phyloP scores from a whole-genome alignment of 2,797 vertebrate genomes.

The Crocodylus rhombifer region DNA sequence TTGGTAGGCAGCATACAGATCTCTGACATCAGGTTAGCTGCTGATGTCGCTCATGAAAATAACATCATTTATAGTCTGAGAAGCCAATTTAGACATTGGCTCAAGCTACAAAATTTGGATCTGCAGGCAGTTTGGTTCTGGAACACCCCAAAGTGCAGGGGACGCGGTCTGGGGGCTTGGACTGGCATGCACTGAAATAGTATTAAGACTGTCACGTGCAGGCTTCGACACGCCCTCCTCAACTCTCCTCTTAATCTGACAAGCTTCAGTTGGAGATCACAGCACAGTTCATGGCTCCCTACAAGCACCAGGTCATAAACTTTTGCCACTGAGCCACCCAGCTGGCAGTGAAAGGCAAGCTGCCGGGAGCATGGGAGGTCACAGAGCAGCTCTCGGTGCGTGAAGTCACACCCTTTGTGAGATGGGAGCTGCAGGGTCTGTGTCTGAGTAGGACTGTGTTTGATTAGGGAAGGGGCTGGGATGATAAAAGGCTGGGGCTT shows the following conservation, averaged over 20 bases:
- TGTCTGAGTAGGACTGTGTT: background rate
- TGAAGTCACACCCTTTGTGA: too few species aligned
- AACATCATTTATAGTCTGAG: background rate
- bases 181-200: background rate
- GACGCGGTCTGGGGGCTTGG: background rate
- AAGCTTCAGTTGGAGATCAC: slow-evolving; percentile 55
- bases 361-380: background rate
- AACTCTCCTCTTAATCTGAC: slow-evolving; percentile 43
- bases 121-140: background rate
- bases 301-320: background rate
- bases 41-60: background rate
- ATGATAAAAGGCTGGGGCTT: background rate
- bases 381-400: too few species aligned
- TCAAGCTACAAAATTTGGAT: background rate
- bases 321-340: background rate
- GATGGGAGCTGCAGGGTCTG: background rate
- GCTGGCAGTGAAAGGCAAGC: background rate
- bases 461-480: background rate
- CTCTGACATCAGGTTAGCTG: background rate
- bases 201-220: background rate
- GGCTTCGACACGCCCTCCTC: slow-evolving; percentile 3
- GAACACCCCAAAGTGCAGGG: background rate
- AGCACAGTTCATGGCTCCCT: slow-evolving; percentile 7
- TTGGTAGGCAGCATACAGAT: background rate
- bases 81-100: background rate